phyloP scores from a whole-genome alignment of 2,797 vertebrate genomes.

The Mormyrus proboscirostris region DNA sequence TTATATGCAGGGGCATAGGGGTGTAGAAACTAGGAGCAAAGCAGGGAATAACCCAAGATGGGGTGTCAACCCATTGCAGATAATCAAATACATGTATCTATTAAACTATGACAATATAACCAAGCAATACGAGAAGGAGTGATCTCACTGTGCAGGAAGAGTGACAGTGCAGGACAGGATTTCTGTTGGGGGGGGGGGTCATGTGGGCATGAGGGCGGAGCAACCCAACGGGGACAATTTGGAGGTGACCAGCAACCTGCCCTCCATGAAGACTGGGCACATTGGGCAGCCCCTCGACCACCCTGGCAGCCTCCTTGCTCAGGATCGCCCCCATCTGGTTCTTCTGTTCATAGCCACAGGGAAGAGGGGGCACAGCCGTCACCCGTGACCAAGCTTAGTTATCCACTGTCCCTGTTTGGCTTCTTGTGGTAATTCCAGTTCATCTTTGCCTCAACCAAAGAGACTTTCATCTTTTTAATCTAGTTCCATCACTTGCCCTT shows the following conservation, averaged over 20 bases:
- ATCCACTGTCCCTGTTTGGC: not conserved
- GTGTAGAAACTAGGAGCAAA: not conserved
- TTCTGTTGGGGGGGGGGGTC: slow-evolving; percentile 23
- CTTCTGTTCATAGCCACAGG: slow-evolving; percentile 56
- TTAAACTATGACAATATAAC: not conserved
- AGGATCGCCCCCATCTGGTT: slow-evolving; percentile 68
- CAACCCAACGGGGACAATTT: slow-evolving; percentile 62
- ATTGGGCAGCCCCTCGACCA: slow-evolving; percentile 66
- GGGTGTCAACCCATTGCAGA: not conserved
- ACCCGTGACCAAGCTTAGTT: not conserved
- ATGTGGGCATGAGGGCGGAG: slow-evolving; percentile 54
- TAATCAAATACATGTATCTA: not conserved
- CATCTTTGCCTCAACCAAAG: not conserved
- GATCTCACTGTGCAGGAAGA: not conserved
- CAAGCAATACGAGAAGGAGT: not conserved
- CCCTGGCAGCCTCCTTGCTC: slow-evolving; percentile 70
- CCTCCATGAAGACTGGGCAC: slow-evolving; percentile 81
- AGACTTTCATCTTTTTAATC: not conserved
- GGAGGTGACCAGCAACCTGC: slow-evolving; percentile 85
- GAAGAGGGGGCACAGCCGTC: not conserved
- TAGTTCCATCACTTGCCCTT: not conserved
- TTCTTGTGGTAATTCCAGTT: not conserved
- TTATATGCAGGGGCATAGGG: not conserved
- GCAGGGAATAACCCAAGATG: not conserved
- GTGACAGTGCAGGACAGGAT: not conserved